Base-by-base conservation (phyloP, 2,797 vertebrate species). In the Tauraco hartlaubi region DNA sequence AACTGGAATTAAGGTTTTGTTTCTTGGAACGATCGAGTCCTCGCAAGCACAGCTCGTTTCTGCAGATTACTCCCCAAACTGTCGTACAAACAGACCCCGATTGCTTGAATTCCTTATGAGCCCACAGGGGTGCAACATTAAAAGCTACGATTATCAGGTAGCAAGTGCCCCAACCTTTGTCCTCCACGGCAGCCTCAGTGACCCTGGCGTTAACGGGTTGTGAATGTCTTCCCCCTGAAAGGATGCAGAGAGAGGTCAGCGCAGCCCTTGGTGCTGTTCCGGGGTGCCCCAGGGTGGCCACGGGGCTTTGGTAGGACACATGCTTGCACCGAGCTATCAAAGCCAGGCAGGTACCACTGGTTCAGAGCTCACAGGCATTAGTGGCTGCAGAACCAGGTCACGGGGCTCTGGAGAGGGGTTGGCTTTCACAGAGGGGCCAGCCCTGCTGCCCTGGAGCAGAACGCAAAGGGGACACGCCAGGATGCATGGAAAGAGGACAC, bases 221-320 rank as follows among this genome's bases (percentile, higher is more conserved):
- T 95, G 68, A 99, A 99, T 0, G 99, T 99, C 98, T 99, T 99
- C 96, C 99, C 99, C 98, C 99, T 98, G 62, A 72, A 97, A 97
- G 58, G 95, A 89, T 73, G 59, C 89, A 88, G 94, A 85, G 81
- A 49, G 25, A 41, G 44, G 59, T 97, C 58, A 98, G 92, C 22
- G 31, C 2, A 11, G n/a, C 31, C 18, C 26, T 16, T 1, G 1
- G 22, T 0, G 1, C 29, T 23, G 21, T 33, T 12, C 4, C 7
- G 41, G 35, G 73, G 28, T 29, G 75, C 23, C 21, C 25, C 21
- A 6, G 28, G 17, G n/a, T 13, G 20, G 19, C 62, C n/a, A 4
- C 0, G 0, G 59, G 79, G 51, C 17, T 69, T 21, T 52, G 43
- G n/a, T 18, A 66, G 64, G 55, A 14, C 11, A 28, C 3, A 10